Base-by-base conservation (phyloP, 2,888 invertebrate species). In the Melanostoma mellinum region DNA sequence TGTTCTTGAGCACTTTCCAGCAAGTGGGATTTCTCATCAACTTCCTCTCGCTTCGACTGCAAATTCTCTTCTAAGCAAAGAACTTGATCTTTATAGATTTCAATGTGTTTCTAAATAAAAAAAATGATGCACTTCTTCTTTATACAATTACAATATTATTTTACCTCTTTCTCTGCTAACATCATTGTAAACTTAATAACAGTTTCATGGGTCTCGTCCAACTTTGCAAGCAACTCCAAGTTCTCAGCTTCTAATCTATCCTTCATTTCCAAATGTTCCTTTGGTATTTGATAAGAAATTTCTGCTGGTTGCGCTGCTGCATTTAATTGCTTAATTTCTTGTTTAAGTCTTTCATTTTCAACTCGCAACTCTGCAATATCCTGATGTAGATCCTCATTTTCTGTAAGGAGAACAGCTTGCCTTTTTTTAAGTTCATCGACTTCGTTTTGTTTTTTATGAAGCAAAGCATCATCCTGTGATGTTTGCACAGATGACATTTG, bases 1-100 rank as follows among this genome's bases (percentile, higher is more conserved):
- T 90, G 89, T 60, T 91, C 91, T 75, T 91, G 91, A 1, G 89
- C 87, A 69, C 89, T 89, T 76, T 91, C 91, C 9, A 91, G 79
- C 36, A 89, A 79, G 55, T 88, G 87, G 0, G 88, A 55, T 60
- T 89, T 90, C 74, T 91, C 91, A 32, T 91, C 89, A 3, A 91
- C 75, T 65, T 91, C 91, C 6, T 87, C 87, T 1, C 89, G 89
- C 58, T 91, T 91, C 3, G 88, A 87, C 9, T 87, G 87, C 4
- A 91, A 85, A 85, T 91, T 91, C 81, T 91, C 90, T 68, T 90
- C 87, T 40, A 89, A 56, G 61, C 91, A 91, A 50, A 87, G 86
- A 0, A 91, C 86, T 86, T 89, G 88, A 76, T 91, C 91, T 6
- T 87, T 89, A 0, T 91, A 77, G 42, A 90, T 88, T 71, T 90